phyloP scores from a whole-genome alignment of 1,140 invertebrate species.

The Camponotus vicinus region DNA sequence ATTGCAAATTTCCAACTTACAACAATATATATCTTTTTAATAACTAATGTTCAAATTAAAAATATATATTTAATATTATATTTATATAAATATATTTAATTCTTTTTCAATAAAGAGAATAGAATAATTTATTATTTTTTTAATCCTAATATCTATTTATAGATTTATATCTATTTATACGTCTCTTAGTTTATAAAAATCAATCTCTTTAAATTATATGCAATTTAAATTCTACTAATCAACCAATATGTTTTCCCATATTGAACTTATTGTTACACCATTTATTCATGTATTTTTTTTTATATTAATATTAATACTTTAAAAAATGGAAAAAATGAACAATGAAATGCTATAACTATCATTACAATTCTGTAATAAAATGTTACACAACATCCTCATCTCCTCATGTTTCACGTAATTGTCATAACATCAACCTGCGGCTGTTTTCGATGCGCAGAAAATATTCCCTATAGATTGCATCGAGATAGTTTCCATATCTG shows the following conservation, averaged over 20 bases:
- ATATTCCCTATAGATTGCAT: conserved; percentile 32
- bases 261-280: neutral
- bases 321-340: neutral
- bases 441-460: conserved; percentile 28
- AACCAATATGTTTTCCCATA: neutral
- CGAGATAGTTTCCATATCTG: neutral
- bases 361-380: too few relatives aligned
- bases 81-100: neutral
- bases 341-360: neutral
- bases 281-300: neutral
- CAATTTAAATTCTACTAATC: neutral
- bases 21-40: neutral
- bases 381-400: neutral
- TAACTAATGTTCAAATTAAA: too few relatives aligned
- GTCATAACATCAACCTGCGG: conserved; percentile 12
- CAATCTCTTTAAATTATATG: neutral
- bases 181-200: neutral
- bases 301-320: neutral
- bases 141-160: neutral
- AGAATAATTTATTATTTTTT: neutral
- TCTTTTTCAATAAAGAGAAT: neutral
- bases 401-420: conserved; percentile 29
- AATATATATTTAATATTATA: too few relatives aligned
- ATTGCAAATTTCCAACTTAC: neutral
- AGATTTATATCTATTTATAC: too few relatives aligned